Base-by-base conservation (phyloP, 2,888 invertebrate species). In the Anoncus sp. region DNA sequence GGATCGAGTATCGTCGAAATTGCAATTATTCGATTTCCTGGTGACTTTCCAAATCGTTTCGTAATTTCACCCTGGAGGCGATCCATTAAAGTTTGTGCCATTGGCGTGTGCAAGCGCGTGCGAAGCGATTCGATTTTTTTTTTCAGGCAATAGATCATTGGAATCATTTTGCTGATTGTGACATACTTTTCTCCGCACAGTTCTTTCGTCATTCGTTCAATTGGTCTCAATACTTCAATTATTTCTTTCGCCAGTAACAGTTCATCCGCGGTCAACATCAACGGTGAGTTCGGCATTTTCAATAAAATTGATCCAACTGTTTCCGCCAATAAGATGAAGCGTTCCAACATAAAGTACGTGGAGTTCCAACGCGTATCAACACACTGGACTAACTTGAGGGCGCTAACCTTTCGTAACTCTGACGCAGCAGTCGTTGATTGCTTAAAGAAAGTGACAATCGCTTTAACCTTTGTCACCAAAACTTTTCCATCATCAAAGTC, bases 331-430 rank as follows among this genome's bases (percentile, higher is more conserved):
- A 22, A 43, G n/a, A 51, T 57, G 65, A 77, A 80, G 49, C 82
- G 66, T 60, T 62, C 70, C 14, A 81, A 31, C 81, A 85, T 82
- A 7, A 71, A 57, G 53, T 67, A 82, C 4, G 77, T 82, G 5
- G 81, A 81, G 59, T 84, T 82, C 82, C 82, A 84, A 24, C 82
- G 78, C 12, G 80, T 81, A 12, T 62, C 62, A 31, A 82, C 81
- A 40, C 66, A 65, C 47, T 78, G 75, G 16, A 80, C 77, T 9
- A 80, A 45, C 20, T 72, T 80, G 12, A 55, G 31, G 14, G 47
- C 18, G 57, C 45, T 18, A 22, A 51, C 18, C 62, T 71, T 38
- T 22, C 80, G 53, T 16, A 81, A 40, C 18, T 49, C 71, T 40
- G 81, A 81, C 66, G 72, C 51, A 22, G 75, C 80, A 35, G 43